Percentiles rank a stretch among this genome's conserved stretches.
phyloP scores from a whole-genome alignment of 2,888 invertebrate species.

The Tanaodytes sp. region DNA sequence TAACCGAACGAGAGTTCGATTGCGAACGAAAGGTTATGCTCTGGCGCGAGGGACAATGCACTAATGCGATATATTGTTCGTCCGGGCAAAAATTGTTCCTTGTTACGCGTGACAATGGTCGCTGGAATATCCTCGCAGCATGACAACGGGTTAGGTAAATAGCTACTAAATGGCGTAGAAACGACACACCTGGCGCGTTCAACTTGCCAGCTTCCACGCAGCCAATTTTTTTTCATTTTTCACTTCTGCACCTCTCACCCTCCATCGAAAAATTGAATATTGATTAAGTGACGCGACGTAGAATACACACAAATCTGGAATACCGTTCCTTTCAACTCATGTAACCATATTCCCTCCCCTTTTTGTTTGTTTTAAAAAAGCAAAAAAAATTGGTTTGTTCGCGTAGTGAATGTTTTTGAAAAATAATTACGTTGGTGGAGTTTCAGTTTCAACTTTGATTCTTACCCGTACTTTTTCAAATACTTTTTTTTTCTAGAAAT shows the following conservation, averaged over 20 bases:
- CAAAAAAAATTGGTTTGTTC: no score
- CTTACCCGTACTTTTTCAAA: no score
- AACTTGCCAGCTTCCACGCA: slow-evolving; percentile 15
- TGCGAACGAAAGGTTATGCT: slow-evolving; percentile 48
- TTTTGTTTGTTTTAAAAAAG: no score
- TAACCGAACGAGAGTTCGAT: slow-evolving; percentile 29
- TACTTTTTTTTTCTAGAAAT: no score
- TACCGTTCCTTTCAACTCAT: slow-evolving; percentile 1
- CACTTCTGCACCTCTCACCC: neutral
- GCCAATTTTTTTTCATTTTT: slow-evolving; percentile 17
- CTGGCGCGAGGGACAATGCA: slow-evolving; percentile 63
- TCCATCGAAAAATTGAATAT: slow-evolving; percentile 38
- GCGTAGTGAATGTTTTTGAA: no score
- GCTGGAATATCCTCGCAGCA: slow-evolving; percentile 52
- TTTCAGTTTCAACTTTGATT: no score
- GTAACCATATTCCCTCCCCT: slow-evolving; percentile 6
- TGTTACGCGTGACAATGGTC: slow-evolving; percentile 67
- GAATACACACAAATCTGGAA: slow-evolving; percentile 9
- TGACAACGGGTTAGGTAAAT: slow-evolving; percentile 53
- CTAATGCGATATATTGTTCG: slow-evolving; percentile 73
- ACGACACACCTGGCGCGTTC: slow-evolving; percentile 36
- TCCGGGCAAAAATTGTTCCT: slow-evolving; percentile 69
- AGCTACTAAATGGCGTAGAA: slow-evolving; percentile 47
- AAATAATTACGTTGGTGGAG: no score
- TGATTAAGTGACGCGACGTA: slow-evolving; percentile 30